Base-by-base conservation (phyloP, 2,113 vertebrate genomes). In the Phrynocephalus versicolor region DNA sequence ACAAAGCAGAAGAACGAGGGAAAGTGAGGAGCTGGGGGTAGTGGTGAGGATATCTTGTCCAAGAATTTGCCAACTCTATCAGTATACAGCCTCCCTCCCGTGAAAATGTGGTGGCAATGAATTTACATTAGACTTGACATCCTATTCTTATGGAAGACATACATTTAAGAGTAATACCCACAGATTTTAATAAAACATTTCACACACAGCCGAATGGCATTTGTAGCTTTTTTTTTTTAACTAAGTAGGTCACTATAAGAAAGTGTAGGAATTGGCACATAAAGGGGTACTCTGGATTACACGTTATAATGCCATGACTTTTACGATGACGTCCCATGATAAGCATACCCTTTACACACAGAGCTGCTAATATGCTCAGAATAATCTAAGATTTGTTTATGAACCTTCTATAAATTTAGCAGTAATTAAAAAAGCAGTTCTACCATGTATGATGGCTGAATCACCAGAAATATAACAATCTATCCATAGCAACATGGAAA, bases 361-460 rank as follows among this genome's bases (percentile, higher is more conserved):
- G 69, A 89, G n/a, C 8, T 85, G 74, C 30, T 88, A 94, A 83
- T 12, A 23, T 4, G 84, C 16, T 73, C n/a, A 67, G 7, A 89
- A 35, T 27, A 79, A 89, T 3, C 90, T 81, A 88, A 91, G 85
- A 2, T 78, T 13, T 13, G 35, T 72, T 62, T 91, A 67, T 78
- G 45, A 6, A 55, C 86, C 85, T 87, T 88, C 62, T 78, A 39
- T 87, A 51, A 8, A 85, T 3, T 88, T 88, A 88, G 86, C 76
- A 88, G 85, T 79, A 85, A 18, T 16, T 84, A 16, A 51, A 60
- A 87, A 74, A 89, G 91, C 77, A 62, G 1, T 85, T 87, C 58
- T 88, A 25, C 23, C 82, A 84, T 16, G 2, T 73, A 21, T 81
- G n/a, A 30, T 64, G 74, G 88, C 87, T 88, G 67, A 30, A 90